Percentiles rank a stretch among this genome's conserved stretches.
These are phyloP conservation scores for Uria aalge DNA, from an alignment of 2,113 vertebrate genomes.

Conservation along the genomic window DNA sequence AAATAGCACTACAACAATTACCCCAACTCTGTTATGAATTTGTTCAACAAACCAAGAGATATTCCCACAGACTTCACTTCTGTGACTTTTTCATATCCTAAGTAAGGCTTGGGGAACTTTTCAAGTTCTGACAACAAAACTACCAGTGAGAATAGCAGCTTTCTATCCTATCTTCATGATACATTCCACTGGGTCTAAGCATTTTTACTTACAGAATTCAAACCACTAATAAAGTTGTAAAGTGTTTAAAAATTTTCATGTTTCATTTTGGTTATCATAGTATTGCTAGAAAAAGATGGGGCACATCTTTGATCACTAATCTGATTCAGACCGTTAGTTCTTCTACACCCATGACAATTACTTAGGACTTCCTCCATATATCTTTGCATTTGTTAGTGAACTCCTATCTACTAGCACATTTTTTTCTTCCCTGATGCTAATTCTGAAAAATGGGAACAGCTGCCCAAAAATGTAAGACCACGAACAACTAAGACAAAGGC, in stretches of 20 bases:
- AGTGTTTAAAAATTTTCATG: not conserved
- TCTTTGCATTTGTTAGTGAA: not conserved
- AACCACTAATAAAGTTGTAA: not conserved
- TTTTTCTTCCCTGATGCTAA: not conserved
- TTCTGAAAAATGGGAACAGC: not conserved
- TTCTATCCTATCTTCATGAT: not conserved
- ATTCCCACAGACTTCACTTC: accelerated
- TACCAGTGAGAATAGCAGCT: not conserved
- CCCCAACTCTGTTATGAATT: not conserved
- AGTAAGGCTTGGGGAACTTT: not conserved
- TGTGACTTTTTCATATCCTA: not conserved
- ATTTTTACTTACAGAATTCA: not conserved
- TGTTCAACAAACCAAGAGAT: not conserved
- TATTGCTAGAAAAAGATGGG: not conserved
- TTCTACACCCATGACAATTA: not conserved
- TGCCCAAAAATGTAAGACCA: not conserved
- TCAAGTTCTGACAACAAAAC: not conserved
- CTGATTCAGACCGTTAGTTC: not conserved
- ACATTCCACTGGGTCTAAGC: not conserved
- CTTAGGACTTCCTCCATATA: not conserved
- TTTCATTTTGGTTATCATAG: not conserved
- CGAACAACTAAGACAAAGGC: not conserved
- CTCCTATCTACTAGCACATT: not conserved
- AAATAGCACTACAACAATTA: not conserved
- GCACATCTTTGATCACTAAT: not conserved